A percentile compares a stretch with the other conserved stretches of the same genome.
phyloP scores from a whole-genome alignment of 2,797 vertebrate genomes.

The Eulemur coronatus region DNA sequence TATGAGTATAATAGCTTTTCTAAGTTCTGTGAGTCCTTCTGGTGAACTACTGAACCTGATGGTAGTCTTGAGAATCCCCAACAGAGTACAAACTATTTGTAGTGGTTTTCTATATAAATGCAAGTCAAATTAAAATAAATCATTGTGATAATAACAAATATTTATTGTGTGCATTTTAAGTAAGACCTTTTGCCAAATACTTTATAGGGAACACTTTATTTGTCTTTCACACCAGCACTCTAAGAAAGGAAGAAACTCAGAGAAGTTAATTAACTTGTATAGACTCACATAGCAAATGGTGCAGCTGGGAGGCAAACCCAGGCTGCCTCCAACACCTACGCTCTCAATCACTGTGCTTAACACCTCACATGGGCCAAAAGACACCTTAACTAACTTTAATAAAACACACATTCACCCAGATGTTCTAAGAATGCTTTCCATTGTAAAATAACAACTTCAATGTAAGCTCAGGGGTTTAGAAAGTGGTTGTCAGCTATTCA shows the following conservation, averaged over 20 bases:
- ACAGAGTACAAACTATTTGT: not conserved
- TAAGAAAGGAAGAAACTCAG: not conserved
- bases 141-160: not conserved
- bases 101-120: not conserved
- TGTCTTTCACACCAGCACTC: not conserved
- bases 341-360: not conserved
- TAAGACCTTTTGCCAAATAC: not conserved
- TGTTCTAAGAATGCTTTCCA: not conserved
- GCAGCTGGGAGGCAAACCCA: not conserved
- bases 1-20: not conserved
- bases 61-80: not conserved
- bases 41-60: not conserved
- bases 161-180: not conserved
- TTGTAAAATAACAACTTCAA: conserved; percentile 1
- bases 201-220: not conserved
- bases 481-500: not conserved
- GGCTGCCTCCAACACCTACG: not conserved
- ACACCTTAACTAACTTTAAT: not conserved
- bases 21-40: not conserved
- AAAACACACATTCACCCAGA: not conserved
- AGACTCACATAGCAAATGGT: not conserved
- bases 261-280: not conserved
- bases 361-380: not conserved
- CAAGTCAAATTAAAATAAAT: not conserved
- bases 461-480: not conserved